A percentile compares a stretch with the other conserved stretches of the same genome.
Evolutionary conservation across 2,888 invertebrate genomes (phyloP).

Genomic region (Phoenoteleia sp.): DNA sequence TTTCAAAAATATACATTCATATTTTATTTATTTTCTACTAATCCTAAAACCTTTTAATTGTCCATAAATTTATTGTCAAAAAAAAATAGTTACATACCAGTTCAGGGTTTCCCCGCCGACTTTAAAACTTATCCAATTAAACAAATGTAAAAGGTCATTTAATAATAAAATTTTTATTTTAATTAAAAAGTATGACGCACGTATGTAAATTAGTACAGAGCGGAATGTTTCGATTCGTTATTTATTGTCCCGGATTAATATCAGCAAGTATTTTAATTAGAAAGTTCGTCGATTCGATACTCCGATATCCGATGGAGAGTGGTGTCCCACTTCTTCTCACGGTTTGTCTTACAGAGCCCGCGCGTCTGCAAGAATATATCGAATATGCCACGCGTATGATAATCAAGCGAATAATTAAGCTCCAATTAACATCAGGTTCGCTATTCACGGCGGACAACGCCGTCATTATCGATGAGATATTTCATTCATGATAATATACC

Average conservation of each 20-base stretch:
- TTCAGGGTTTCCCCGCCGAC: no score
- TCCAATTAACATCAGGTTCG: conserved; percentile 65
- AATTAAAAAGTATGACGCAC: background rate
- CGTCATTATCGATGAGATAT: conserved; percentile 44
- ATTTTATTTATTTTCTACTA: no score
- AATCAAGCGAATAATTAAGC: conserved; percentile 71
- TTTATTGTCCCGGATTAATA: conserved; percentile 58
- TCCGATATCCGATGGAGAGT: conserved; percentile 50
- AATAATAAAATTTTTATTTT: background rate
- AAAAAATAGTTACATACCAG: no score
- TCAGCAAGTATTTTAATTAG: conserved; percentile 56
- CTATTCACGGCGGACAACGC: conserved; percentile 35
- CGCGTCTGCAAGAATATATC: conserved; percentile 41
- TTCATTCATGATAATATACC: conserved; percentile 60
- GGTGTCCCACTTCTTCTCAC: conserved; percentile 56
- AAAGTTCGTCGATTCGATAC: conserved; percentile 59
- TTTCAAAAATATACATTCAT: no score
- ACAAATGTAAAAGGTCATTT: no score
- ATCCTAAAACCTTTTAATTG: no score
- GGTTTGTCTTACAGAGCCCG: conserved; percentile 5
- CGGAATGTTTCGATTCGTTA: conserved; percentile 22
- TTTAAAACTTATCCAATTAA: no score
- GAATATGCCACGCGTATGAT: conserved; percentile 34
- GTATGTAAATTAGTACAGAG: background rate
- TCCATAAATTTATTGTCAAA: no score